phyloP scores from a whole-genome alignment of 2,888 invertebrate genomes.

The Tenthredo livida region DNA sequence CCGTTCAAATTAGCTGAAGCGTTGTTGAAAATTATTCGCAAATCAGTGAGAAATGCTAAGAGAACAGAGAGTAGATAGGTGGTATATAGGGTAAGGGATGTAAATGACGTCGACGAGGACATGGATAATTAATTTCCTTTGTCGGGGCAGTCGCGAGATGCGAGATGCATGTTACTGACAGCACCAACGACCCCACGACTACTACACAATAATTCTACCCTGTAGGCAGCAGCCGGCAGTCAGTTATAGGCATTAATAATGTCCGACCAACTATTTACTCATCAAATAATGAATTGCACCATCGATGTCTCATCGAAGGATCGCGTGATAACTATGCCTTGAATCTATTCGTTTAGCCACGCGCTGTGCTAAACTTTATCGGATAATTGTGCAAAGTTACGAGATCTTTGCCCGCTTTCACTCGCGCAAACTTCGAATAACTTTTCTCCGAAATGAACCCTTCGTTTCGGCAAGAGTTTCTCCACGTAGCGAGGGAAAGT shows the following conservation, averaged over 20 bases:
- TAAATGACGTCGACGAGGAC: slow-evolving; percentile 51
- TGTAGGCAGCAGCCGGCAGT: slow-evolving; percentile 34
- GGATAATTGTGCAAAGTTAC: slow-evolving; percentile 47
- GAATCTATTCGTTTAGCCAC: slow-evolving; percentile 32
- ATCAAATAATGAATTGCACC: slow-evolving; percentile 27
- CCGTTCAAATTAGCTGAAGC: not conserved
- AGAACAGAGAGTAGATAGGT: slow-evolving; percentile 28
- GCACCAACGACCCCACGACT: slow-evolving; percentile 42
- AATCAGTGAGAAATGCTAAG: slow-evolving; percentile 34
- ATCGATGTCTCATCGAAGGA: slow-evolving; percentile 31
- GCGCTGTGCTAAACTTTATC: slow-evolving; percentile 38
- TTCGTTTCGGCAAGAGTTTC: slow-evolving; percentile 43
- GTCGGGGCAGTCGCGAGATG: slow-evolving; percentile 52
- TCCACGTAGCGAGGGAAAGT: slow-evolving; percentile 31
- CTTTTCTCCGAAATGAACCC: slow-evolving; percentile 47
- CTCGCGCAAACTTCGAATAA: slow-evolving; percentile 42
- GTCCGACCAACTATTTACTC: not conserved
- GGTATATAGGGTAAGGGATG: slow-evolving; percentile 19
- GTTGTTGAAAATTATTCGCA: slow-evolving; percentile 41
- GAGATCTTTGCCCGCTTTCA: slow-evolving; percentile 47
- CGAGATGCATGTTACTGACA: slow-evolving; percentile 53
- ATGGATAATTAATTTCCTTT: slow-evolving; percentile 56
- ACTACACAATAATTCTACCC: slow-evolving; percentile 48
- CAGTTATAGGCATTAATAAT: not conserved
- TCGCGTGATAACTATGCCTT: slow-evolving; percentile 41